Evolutionary conservation across 2,113 vertebrate species (phyloP).

Genomic region (Lepus europaeus): DNA sequence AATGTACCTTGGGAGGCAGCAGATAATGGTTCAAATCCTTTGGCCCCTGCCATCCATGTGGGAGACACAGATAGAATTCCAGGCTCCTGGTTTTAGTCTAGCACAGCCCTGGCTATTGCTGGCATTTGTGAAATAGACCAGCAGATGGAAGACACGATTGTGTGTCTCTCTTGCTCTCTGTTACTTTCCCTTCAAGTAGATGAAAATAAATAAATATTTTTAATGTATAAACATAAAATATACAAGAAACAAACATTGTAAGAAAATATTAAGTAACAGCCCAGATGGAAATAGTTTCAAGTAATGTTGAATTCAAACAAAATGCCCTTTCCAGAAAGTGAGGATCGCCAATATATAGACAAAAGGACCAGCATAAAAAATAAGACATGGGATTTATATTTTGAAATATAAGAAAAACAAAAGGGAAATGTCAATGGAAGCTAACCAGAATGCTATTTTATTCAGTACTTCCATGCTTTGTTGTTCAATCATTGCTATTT

Average conservation of each 20-base stretch:
- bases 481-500: background rate
- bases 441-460: background rate
- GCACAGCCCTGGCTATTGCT: too few species aligned
- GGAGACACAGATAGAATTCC: too few species aligned
- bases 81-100: too few species aligned
- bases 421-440: background rate
- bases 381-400: background rate
- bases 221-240: too few species aligned
- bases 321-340: background rate
- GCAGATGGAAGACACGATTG: too few species aligned
- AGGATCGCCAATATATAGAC: background rate
- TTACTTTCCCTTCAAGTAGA: too few species aligned
- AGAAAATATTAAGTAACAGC: background rate
- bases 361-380: background rate
- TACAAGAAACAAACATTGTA: background rate
- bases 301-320: background rate
- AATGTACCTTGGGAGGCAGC: too few species aligned
- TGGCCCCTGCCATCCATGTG: too few species aligned
- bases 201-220: too few species aligned
- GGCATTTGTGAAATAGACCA: too few species aligned
- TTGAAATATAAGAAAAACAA: background rate
- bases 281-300: conserved; percentile 10
- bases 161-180: too few species aligned
- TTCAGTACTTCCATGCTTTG: background rate
- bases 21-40: too few species aligned